Base-by-base conservation (phyloP, 1,140 invertebrate genomes). In the Pseudomyrmex dendroicus region DNA sequence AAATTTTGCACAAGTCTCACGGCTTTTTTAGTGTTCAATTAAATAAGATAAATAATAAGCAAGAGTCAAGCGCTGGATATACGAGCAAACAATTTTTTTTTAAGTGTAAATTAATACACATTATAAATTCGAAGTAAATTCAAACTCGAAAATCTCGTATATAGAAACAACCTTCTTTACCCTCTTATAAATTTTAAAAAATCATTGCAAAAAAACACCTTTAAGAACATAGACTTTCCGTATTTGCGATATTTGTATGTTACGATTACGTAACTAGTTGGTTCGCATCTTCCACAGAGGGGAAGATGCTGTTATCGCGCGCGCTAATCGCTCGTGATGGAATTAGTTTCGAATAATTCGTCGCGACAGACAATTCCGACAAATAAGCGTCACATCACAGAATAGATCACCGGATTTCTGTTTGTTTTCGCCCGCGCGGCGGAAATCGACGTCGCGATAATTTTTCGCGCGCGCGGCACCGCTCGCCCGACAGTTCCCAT, bases 361-460 rank as follows among this genome's bases (percentile, higher is more conserved):
- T 56, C 66, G 57, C 54, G 66, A 72, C 54, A 20, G 15, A 20
- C 54, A 72, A 80, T 77, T 80, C 46, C 20, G 66, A 54, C 54
- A 70, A 80, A 80, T 80, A 70, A 70, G 66, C 66, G 63, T 56
- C 52, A 63, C 25, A 56, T 57, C 64, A 35, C 35, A 15, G 76
- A 22, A 70, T 59, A 48, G 76, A 70, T 80, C 66, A 54, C 76
- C 64, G 74, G 52, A 78, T 78, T 78, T 57, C 74, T 78, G 64
- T 78, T 78, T 80, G 76, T 80, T 80, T 70, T 59, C 76, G 76
- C 76, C 48, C 73, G 35, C 35, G 35, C 35, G 35, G 50, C 74
- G 64, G 52, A 78, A 78, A 78, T 78, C 76, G 76, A 46, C 76
- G 66, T 54, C 61, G 73, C 73, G 61, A 54, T 80, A 80, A 80